Percentiles rank a stretch among this genome's conserved stretches.
Evolutionary conservation across 30 jellyfish, hydroid and myxozoan species (phyloP).

Genomic region (Aurelia aurita complex sp. Pacific): DNA sequence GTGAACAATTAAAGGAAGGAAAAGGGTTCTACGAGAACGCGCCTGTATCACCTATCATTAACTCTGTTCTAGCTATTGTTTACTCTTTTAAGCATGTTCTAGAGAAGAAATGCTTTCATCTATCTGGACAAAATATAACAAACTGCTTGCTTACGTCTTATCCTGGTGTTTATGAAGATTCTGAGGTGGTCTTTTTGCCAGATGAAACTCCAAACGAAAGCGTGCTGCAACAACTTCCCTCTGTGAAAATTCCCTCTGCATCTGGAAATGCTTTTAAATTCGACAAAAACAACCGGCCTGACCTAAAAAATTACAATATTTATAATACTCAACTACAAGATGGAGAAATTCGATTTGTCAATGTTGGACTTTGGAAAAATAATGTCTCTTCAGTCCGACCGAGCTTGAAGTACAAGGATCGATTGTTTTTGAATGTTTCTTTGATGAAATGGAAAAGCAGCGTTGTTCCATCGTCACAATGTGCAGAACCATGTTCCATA

Average conservation of each 20-base stretch:
- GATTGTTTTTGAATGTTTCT: conserved; percentile 7
- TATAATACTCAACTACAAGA: conserved; percentile 30
- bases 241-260: conserved; percentile 1
- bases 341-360: not conserved
- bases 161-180: too few relatives aligned
- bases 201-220: too few relatives aligned
- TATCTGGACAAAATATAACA: not conserved
- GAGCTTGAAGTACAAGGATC: conserved; percentile 1
- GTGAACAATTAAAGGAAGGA: conserved; percentile 28
- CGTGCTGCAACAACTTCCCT: not conserved
- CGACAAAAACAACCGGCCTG: conserved; percentile 18
- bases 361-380: conserved; percentile 37
- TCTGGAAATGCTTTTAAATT: conserved; percentile 15
- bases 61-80: conserved; percentile 37
- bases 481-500: conserved; percentile 33
- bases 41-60: conserved; percentile 77
- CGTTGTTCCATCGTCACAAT: conserved; percentile 3
- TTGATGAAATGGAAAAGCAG: conserved; percentile 20
- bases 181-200: too few relatives aligned
- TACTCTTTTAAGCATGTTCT: conserved; percentile 18
- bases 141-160: not conserved
- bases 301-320: conserved; percentile 10
- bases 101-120: not conserved
- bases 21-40: conserved; percentile 42
- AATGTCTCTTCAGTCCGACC: not conserved